Conservation (phyloP, 1,140 invertebrate species). For the Caenorhabditis brenneri region DNA sequence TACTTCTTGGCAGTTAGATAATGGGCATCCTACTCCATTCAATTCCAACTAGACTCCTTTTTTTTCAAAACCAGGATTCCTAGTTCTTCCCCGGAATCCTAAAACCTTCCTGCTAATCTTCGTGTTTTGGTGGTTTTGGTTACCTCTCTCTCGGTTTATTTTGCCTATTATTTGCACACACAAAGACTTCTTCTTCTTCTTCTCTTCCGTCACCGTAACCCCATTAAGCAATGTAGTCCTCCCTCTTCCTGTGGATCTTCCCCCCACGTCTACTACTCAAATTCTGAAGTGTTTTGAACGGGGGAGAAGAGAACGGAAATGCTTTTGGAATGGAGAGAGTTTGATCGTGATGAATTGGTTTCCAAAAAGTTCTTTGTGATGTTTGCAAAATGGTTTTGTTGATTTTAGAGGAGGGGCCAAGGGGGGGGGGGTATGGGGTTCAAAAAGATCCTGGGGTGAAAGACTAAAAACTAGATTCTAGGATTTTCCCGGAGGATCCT, state of each 20-base stretch:
- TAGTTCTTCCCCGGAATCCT: too few species aligned
- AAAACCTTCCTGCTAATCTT: too few species aligned
- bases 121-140: background rate
- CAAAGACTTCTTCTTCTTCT: background rate
- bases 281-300: constrained; percentile 35
- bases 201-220: background rate
- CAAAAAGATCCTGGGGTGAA: background rate
- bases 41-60: too few species aligned
- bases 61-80: too few species aligned
- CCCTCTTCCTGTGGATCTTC: background rate
- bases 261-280: background rate
- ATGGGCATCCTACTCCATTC: too few species aligned
- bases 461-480: background rate
- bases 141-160: background rate
- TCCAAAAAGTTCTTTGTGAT: background rate
- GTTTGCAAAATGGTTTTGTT: background rate
- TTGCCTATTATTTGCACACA: background rate
- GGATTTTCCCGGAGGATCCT: too few species aligned
- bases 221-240: constrained; percentile 39
- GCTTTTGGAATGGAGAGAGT: background rate
- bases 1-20: too few species aligned
- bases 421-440: background rate
- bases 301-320: constrained; percentile 2
- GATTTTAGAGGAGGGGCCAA: too few species aligned
- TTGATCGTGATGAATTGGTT: background rate